Evolutionary conservation across 2,797 vertebrate genomes (phyloP).

Genomic region (Gila robusta): DNA sequence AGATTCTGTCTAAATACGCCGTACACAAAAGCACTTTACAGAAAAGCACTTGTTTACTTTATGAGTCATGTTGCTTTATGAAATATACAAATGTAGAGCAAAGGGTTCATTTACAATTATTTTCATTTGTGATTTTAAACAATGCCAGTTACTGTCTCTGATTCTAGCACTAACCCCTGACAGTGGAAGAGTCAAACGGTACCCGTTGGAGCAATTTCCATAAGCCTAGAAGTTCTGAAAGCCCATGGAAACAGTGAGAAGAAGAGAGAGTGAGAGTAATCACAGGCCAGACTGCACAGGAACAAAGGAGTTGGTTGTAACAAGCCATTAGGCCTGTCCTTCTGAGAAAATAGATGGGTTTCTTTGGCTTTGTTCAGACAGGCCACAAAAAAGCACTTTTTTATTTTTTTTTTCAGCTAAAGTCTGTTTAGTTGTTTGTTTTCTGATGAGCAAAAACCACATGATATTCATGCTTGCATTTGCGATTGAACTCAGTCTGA

Average conservation of each 20-base stretch:
- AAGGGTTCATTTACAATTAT: not conserved
- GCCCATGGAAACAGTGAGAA: conserved; percentile 54
- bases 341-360: conserved; percentile 54
- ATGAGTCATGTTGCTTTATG: conserved; percentile 10
- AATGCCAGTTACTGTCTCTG: not conserved
- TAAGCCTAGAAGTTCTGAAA: conserved; percentile 54
- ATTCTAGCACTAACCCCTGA: conserved; percentile 36
- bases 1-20: not conserved
- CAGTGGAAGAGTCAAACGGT: conserved; percentile 38
- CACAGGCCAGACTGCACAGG: conserved; percentile 59
- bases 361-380: conserved; percentile 21
- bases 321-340: conserved; percentile 41
- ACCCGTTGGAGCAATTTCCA: conserved; percentile 59
- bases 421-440: conserved; percentile 10
- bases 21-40: not conserved
- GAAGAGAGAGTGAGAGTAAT: conserved; percentile 51
- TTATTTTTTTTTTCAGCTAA: not conserved
- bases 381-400: not conserved
- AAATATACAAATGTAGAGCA: conserved; percentile 4
- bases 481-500: not conserved
- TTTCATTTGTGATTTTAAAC: conserved; percentile 11
- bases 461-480: not conserved
- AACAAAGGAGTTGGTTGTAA: conserved; percentile 60
- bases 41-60: not conserved
- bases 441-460: conserved; percentile 5